Evolutionary conservation across 2,797 vertebrate species (phyloP).

Genomic region (Centroberyx gerrardi): DNA sequence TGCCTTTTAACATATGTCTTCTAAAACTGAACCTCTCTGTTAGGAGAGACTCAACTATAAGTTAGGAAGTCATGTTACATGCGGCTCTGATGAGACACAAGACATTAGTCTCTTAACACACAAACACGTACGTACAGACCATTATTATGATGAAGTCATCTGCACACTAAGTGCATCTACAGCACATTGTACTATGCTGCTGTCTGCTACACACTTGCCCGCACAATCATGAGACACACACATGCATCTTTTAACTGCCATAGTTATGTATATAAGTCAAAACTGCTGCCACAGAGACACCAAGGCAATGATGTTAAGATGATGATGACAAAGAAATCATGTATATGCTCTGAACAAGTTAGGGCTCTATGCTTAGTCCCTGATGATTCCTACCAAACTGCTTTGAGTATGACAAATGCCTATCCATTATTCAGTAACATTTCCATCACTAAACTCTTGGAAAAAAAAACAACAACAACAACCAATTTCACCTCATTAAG

Average conservation of each 20-base stretch:
- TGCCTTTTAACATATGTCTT: too few species aligned
- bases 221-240: not conserved
- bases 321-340: conserved; percentile 8
- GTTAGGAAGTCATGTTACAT: not conserved
- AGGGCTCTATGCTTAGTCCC: not conserved
- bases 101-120: not conserved
- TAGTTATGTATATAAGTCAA: too few species aligned
- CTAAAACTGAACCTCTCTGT: too few species aligned
- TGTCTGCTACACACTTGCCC: conserved; percentile 11
- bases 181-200: not conserved
- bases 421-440: conserved; percentile 31
- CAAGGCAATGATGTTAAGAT: conserved; percentile 9
- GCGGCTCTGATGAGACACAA: not conserved
- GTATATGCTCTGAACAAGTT: conserved; percentile 30
- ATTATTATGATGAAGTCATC: not conserved
- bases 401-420: conserved; percentile 15
- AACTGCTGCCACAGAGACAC: not conserved
- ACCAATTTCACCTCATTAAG: not conserved
- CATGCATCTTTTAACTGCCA: not conserved
- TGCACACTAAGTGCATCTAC: not conserved
- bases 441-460: not conserved
- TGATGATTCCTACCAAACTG: not conserved
- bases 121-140: not conserved
- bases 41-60: too few species aligned
- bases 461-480: conserved; percentile 1